phyloP scores from a whole-genome alignment of 1,140 invertebrate genomes.

The Reticulitermes speratus region DNA sequence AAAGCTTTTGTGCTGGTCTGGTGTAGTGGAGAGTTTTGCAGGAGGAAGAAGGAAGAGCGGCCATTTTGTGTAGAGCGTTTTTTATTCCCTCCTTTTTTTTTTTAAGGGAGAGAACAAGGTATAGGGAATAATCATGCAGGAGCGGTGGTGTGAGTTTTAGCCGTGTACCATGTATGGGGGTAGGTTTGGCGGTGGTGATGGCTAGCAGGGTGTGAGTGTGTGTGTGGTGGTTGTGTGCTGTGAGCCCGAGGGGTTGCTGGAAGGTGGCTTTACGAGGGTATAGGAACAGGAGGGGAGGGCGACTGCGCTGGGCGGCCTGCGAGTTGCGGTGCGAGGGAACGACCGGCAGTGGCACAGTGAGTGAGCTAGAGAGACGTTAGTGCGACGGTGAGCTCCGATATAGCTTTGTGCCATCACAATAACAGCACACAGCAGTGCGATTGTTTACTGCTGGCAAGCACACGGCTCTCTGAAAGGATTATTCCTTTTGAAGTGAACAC shows the following conservation, averaged over 20 bases:
- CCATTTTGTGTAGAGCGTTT: slow-evolving; percentile 33
- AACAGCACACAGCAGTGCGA: neutral
- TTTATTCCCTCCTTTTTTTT: slow-evolving; percentile 18
- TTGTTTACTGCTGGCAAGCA: neutral
- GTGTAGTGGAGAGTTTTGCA: slow-evolving; percentile 24
- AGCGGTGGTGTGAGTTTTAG: slow-evolving; percentile 25
- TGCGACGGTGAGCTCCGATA: neutral
- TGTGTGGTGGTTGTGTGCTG: slow-evolving; percentile 13
- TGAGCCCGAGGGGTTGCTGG: neutral
- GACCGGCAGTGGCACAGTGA: slow-evolving; percentile 4
- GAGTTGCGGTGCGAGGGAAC: neutral
- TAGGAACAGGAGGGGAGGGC: neutral
- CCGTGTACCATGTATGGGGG: neutral
- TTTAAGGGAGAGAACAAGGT: slow-evolving; percentile 27
- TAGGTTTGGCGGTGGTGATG: slow-evolving; percentile 22
- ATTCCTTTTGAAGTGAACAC: neutral
- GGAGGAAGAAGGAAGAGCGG: slow-evolving; percentile 33
- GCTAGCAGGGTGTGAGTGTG: neutral
- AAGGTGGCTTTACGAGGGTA: neutral
- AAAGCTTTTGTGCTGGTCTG: slow-evolving; percentile 32
- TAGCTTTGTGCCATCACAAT: neutral
- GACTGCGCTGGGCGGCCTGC: neutral
- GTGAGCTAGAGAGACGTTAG: neutral
- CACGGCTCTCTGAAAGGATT: neutral
- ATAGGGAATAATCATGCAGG: slow-evolving; percentile 29